phyloP scores from a whole-genome alignment of 1,140 invertebrate genomes.

The Arion vulgaris region DNA sequence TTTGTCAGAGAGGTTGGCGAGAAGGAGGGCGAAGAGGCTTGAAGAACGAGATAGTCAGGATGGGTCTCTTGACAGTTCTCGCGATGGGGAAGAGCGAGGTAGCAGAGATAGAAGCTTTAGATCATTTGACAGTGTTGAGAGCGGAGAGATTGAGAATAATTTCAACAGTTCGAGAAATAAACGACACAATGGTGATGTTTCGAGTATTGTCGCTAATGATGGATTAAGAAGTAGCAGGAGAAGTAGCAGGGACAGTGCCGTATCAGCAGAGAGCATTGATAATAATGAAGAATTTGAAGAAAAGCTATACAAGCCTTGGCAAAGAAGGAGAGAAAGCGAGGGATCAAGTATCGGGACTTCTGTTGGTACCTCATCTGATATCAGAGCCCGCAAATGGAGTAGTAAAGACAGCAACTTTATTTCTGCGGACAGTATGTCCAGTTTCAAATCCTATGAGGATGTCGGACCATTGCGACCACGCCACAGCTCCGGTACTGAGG shows the following conservation, averaged over 20 bases:
- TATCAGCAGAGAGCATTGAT: not conserved
- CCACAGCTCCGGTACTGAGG: not conserved
- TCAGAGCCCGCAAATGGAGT: not conserved
- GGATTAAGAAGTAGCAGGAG: not conserved
- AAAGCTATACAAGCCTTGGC: too few species aligned
- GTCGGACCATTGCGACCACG: not conserved
- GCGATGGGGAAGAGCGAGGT: not conserved
- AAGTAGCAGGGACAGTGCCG: not conserved
- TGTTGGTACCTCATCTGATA: not conserved
- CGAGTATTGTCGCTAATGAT: too few species aligned
- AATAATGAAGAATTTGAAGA: not conserved
- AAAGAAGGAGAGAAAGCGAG: not conserved
- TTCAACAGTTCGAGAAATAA: not conserved
- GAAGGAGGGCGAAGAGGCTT: conserved; percentile 3
- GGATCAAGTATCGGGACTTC: too few species aligned
- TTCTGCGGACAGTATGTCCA: not conserved
- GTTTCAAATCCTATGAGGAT: not conserved
- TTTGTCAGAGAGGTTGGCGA: conserved; percentile 11
- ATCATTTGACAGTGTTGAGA: not conserved
- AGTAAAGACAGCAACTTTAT: not conserved
- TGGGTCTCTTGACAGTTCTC: not conserved
- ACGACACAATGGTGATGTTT: not conserved
- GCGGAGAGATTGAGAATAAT: not conserved
- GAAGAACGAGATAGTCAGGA: conserved; percentile 7
- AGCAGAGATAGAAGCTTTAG: not conserved